A percentile compares a stretch with the other conserved stretches of the same genome.
phyloP scores from a whole-genome alignment of 2,797 vertebrate species.

The Lutjanus argentimaculatus region DNA sequence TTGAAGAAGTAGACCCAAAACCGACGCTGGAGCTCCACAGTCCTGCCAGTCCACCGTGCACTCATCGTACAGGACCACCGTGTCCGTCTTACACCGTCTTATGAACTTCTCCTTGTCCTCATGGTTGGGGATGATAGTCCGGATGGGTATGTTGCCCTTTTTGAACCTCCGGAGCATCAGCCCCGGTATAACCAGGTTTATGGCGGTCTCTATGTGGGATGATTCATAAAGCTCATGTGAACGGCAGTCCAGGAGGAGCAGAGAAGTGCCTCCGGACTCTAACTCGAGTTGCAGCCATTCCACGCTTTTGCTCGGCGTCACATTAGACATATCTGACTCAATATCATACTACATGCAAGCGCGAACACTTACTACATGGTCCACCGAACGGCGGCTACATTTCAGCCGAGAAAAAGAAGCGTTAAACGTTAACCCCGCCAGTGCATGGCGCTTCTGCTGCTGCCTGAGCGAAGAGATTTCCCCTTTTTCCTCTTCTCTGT shows the following conservation, averaged over 20 bases:
- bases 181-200: slow-evolving; percentile 96
- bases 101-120: slow-evolving; percentile 94
- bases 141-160: slow-evolving; percentile 96
- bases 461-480: slow-evolving; percentile 61
- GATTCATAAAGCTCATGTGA: slow-evolving; percentile 96
- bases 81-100: slow-evolving; percentile 93
- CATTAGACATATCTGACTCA: slow-evolving; percentile 83
- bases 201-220: slow-evolving; percentile 96
- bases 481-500: slow-evolving; percentile 62
- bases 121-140: slow-evolving; percentile 93
- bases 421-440: slow-evolving; percentile 56
- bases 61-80: slow-evolving; percentile 96
- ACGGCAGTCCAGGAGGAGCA: slow-evolving; percentile 98
- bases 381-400: slow-evolving; percentile 48
- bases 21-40: slow-evolving; percentile 82
- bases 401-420: slow-evolving; percentile 17
- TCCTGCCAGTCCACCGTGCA: slow-evolving; percentile 89
- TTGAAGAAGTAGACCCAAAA: slow-evolving; percentile 94
- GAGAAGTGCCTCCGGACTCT: slow-evolving; percentile 89
- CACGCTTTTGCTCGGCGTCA: slow-evolving; percentile 95
- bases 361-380: slow-evolving; percentile 64
- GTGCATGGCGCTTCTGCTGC: slow-evolving; percentile 62
- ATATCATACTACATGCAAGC: slow-evolving; percentile 61
- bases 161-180: slow-evolving; percentile 96
- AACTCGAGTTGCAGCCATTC: slow-evolving; percentile 96